Conservation (phyloP, 2,113 vertebrate species). For the Solea senegalensis region DNA sequence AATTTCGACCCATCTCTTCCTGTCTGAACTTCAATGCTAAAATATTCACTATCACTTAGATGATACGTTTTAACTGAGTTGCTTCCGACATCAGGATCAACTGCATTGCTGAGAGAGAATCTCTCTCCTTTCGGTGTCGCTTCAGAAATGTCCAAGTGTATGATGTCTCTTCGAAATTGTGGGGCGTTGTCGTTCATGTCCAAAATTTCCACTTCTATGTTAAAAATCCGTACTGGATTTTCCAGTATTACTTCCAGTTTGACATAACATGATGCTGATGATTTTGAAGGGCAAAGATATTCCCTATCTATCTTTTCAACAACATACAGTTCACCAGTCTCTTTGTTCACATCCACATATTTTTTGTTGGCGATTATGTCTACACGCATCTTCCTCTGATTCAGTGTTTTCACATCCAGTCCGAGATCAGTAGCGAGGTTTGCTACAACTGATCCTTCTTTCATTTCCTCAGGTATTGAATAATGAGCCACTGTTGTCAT, state of each 20-base stretch:
- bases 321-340: conserved; percentile 81
- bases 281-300: too few species aligned
- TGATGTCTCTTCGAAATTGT: conserved; percentile 72
- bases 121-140: conserved; percentile 48
- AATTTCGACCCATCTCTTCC: conserved; percentile 66
- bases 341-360: conserved; percentile 84
- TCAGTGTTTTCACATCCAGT: conserved; percentile 67
- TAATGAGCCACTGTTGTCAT: conserved; percentile 66
- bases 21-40: conserved; percentile 65
- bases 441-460: conserved; percentile 80
- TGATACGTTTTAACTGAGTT: conserved; percentile 71
- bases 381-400: conserved; percentile 65
- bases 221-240: conserved; percentile 78
- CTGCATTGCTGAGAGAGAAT: conserved; percentile 75
- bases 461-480: conserved; percentile 79
- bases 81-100: conserved; percentile 66
- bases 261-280: too few species aligned
- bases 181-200: conserved; percentile 79
- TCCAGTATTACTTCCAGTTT: conserved; percentile 79
- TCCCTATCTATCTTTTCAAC: conserved; percentile 76
- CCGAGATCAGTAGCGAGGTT: conserved; percentile 82
- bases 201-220: conserved; percentile 73
- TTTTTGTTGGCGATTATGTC: conserved; percentile 64
- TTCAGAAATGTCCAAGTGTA: conserved; percentile 76
- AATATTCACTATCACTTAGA: conserved; percentile 67